Conservation (phyloP, 2,888 invertebrate species). For the Malthinus flaveolus region DNA sequence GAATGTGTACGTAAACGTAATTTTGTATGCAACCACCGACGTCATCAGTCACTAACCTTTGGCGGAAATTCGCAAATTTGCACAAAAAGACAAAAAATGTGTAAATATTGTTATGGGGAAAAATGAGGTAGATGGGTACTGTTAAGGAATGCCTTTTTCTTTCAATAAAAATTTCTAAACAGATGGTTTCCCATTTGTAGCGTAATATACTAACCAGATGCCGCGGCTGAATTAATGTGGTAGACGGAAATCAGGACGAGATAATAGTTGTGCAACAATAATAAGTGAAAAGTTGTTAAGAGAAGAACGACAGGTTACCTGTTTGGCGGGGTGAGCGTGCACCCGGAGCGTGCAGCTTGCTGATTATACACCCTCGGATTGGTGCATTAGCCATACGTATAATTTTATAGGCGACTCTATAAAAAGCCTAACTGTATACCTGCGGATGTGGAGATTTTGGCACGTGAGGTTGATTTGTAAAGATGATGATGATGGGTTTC, state of each 20-base stretch:
- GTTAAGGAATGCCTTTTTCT: conserved; percentile 1
- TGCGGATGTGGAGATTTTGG: conserved; percentile 13
- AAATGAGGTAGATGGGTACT: neutral
- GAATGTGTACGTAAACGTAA: conserved; percentile 23
- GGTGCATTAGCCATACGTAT: conserved; percentile 7
- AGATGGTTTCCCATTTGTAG: neutral
- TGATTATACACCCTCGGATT: conserved; percentile 8
- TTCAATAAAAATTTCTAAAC: conserved; percentile 2
- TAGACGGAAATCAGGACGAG: conserved; percentile 8
- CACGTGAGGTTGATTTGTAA: conserved; percentile 14
- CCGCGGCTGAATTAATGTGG: neutral
- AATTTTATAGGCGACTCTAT: conserved; percentile 9
- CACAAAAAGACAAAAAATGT: neutral
- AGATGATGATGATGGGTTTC: neutral
- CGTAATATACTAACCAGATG: conserved; percentile 6
- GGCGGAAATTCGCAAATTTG: conserved; percentile 20
- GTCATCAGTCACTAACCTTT: conserved; percentile 35
- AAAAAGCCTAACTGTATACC: conserved; percentile 17
- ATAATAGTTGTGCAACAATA: neutral
- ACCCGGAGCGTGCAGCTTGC: conserved; percentile 27
- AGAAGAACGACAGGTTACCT: conserved; percentile 17
- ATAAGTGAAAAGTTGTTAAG: neutral
- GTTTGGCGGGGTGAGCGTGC: conserved; percentile 8
- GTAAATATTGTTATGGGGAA: no score
- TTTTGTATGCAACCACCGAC: conserved; percentile 25